Base-by-base conservation (phyloP, 35 echinoderm and acorn worm genomes). In the Stichopus chloronotus region DNA sequence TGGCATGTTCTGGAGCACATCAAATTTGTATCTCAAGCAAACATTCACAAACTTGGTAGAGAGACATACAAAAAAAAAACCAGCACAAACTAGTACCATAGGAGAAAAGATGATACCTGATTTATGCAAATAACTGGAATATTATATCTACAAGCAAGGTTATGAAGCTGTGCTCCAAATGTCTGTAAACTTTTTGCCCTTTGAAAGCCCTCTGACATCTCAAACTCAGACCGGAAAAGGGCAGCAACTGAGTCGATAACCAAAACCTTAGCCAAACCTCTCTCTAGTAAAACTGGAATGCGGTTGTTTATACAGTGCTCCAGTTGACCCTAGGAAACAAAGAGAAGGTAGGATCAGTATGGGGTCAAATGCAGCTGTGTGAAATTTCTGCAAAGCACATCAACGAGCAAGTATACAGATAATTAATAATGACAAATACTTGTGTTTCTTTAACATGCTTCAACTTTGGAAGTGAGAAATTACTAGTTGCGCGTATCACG, bases 171-270 rank as follows among this genome's bases (percentile, higher is more conserved):
- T 52, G 93, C 93, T 60, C 95, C 97, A 72, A 98, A 84, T 12
- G 56, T 92, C 93, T 96, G 95, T 16, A 98, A 76, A 74, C 94
- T 92, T 65, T 81, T 91, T 8, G 97, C 97, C 52, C 97, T 94
- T 59, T 78, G 84, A 25, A 92, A 84, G n/a, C 76, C 89, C 82
- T 98, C 95, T 21, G 87, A 55, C 6, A 80, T 19, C 14, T 93
- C 95, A 93, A 96, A 98, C 92, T 98, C 97, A 43, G 95, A 92
- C 59, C 97, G 76, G 72, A 98, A 98, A 4, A 98, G 87, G 16
- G 97, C 97, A 55, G 97, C 97, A n/a, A 98, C 25, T 7, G 97
- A 98, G 84, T 98, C 97, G n/a, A 98, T 72, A 52, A 98, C 92
- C 21, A 96, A 84, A 1, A 98, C 68, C 61, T 98, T 98, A 5